Base-by-base conservation (phyloP, 2,888 invertebrate genomes). In the Aleiodes leptofemur region DNA sequence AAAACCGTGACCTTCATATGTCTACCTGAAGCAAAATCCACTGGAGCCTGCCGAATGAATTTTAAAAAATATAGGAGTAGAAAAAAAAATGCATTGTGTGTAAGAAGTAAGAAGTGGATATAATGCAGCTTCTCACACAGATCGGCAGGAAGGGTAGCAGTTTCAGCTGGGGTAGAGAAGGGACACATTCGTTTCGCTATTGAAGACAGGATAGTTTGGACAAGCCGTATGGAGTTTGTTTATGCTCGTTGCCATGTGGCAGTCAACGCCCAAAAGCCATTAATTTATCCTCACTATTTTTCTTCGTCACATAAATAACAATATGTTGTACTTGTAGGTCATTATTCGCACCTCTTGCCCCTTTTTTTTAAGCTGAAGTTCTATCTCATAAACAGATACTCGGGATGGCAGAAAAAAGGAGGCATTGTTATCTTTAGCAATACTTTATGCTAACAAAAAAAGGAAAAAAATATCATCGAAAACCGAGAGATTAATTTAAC, bases 1-100 rank as follows among this genome's bases (percentile, higher is more conserved):
- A 79, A 79, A 77, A 38, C 76, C 79, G 76, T 79, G 73, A 78
- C 72, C 75, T 72, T 50, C 7, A 51, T 66, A 68, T 31, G 70
- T 68, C 61, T 50, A 71, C 73, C 29, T 43, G 43, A 16, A 23
- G 64, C 11, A 7, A 64, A 23, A 64, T 56, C 6, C 56, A 14
- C 43, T 48, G 14, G 11, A 16, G 64, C 64, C 43, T 64, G 43
- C 64, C 16, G 43, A 48, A 64, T 64, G 43, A 64, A 64, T 64
- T 64, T 48, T 6, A 61, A 61, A 61, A 61, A n/a, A 61, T 38
- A 43, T 23, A 23, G 23, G 23, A 23, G 23, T 1, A 5, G 23
- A 23, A n/a, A 64, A 64, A 34, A 64, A 64, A 23, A 23, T 48
- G 43, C 16, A 16, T n/a, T 59, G 59, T n/a, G 59, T n/a, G 38